A percentile compares a stretch with the other conserved stretches of the same genome.
Conservation (phyloP, 2,888 invertebrate genomes). For the Agrypnus murinus region DNA sequence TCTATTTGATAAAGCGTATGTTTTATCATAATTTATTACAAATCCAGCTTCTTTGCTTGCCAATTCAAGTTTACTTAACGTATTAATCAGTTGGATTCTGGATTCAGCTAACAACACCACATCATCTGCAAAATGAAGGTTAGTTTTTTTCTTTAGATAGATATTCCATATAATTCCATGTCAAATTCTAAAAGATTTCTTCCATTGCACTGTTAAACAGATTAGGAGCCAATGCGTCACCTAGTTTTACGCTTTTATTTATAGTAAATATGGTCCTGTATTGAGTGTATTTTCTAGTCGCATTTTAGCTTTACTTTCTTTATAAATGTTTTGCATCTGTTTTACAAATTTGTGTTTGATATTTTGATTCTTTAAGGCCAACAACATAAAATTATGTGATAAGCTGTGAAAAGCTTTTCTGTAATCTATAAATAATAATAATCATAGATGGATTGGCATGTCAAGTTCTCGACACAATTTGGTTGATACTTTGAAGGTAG, state of each 20-base stretch:
- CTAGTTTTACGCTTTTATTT: slow-evolving; percentile 1
- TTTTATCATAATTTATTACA: slow-evolving; percentile 7
- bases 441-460: neutral
- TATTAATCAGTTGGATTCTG: slow-evolving; percentile 11
- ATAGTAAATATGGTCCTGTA: no score
- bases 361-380: slow-evolving; percentile 7
- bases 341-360: slow-evolving; percentile 9
- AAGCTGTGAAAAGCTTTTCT: slow-evolving; percentile 13
- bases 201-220: slow-evolving; percentile 7
- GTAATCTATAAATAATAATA: slow-evolving; percentile 9
- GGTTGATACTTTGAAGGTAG: no score
- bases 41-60: slow-evolving; percentile 9
- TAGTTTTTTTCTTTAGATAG: slow-evolving; percentile 5
- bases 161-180: slow-evolving; percentile 18
- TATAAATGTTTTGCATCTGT: slow-evolving; percentile 8
- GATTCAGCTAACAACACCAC: slow-evolving; percentile 7
- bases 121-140: slow-evolving; percentile 2
- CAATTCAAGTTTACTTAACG: neutral
- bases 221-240: neutral
- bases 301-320: slow-evolving; percentile 8
- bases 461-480: no score
- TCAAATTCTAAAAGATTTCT: neutral
- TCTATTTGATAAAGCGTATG: slow-evolving; percentile 9
- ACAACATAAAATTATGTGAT: neutral
- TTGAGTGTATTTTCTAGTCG: neutral